Evolutionary conservation across 2,797 vertebrate species (phyloP).

Genomic region (Labroides dimidiatus): DNA sequence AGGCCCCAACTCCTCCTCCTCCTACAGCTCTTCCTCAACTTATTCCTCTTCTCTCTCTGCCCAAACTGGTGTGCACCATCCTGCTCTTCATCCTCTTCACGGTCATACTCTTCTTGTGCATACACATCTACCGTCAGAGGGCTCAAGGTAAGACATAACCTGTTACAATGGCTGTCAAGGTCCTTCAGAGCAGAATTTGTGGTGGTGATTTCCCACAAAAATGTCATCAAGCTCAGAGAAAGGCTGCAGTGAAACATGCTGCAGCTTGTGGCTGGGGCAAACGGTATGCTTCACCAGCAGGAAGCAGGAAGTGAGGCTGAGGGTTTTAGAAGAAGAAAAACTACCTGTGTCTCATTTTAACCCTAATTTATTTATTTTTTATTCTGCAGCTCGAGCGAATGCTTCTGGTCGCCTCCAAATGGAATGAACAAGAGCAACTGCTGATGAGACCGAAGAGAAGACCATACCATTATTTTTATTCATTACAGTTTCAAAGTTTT

Average conservation of each 20-base stretch:
- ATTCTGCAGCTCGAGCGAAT: constrained; percentile 20
- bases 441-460: neutral
- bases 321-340: neutral
- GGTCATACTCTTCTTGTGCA: neutral
- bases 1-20: neutral
- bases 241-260: too few species aligned
- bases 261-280: neutral
- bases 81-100: constrained; percentile 21
- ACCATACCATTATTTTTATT: neutral
- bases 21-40: fast-evolving
- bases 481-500: neutral
- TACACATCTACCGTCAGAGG: neutral
- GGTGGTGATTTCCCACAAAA: neutral
- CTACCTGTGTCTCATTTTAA: neutral
- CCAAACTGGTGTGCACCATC: neutral
- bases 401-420: fast-evolving
- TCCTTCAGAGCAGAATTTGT: neutral
- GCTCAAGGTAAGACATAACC: constrained; percentile 15
- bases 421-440: neutral
- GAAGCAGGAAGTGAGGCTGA: neutral
- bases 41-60: fast-evolving
- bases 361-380: neutral
- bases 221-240: too few species aligned
- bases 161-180: too few species aligned
- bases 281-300: neutral